Conservation (phyloP, 2,888 invertebrate genomes). For the Corbicula japonica region DNA sequence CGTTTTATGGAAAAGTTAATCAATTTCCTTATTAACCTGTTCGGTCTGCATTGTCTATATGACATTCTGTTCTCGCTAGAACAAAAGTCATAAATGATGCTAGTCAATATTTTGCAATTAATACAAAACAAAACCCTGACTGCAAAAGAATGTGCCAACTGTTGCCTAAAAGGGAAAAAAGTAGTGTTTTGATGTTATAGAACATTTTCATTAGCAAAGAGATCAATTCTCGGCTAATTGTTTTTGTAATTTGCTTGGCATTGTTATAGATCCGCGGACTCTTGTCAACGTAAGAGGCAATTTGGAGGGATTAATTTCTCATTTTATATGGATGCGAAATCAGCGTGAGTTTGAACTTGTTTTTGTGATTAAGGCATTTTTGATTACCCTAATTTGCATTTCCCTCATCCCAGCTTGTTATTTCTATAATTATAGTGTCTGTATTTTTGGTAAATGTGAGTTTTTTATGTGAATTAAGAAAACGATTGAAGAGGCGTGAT, state of each 20-base stretch:
- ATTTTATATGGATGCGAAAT: slow-evolving; percentile 64
- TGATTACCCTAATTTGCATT: slow-evolving; percentile 68
- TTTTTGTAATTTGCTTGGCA: slow-evolving; percentile 65
- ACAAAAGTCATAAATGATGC: slow-evolving; percentile 51
- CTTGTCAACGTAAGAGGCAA: slow-evolving; percentile 60
- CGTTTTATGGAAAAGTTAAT: slow-evolving; percentile 38
- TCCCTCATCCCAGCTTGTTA: slow-evolving; percentile 54
- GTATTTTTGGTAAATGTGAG: slow-evolving; percentile 22
- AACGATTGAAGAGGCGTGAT: slow-evolving; percentile 6
- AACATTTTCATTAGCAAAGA: slow-evolving; percentile 29
- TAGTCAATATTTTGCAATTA: slow-evolving; percentile 52
- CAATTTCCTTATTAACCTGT: slow-evolving; percentile 28
- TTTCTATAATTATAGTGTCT: slow-evolving; percentile 65
- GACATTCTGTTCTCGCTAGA: slow-evolving; percentile 8
- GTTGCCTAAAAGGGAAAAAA: slow-evolving; percentile 28
- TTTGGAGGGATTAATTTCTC: slow-evolving; percentile 68
- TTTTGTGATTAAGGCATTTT: slow-evolving; percentile 68
- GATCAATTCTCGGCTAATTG: slow-evolving; percentile 64
- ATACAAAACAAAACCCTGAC: slow-evolving; percentile 36
- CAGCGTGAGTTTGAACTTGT: slow-evolving; percentile 59
- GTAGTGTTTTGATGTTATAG: slow-evolving; percentile 7
- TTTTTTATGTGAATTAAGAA: slow-evolving; percentile 20
- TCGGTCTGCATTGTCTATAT: slow-evolving; percentile 18
- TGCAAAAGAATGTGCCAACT: slow-evolving; percentile 30
- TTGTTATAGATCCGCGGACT: slow-evolving; percentile 64